Percentiles rank a stretch among this genome's conserved stretches.
These are phyloP conservation scores for Sprattus sprattus DNA, from an alignment of 2,113 vertebrate species.

Conservation along the genomic window DNA sequence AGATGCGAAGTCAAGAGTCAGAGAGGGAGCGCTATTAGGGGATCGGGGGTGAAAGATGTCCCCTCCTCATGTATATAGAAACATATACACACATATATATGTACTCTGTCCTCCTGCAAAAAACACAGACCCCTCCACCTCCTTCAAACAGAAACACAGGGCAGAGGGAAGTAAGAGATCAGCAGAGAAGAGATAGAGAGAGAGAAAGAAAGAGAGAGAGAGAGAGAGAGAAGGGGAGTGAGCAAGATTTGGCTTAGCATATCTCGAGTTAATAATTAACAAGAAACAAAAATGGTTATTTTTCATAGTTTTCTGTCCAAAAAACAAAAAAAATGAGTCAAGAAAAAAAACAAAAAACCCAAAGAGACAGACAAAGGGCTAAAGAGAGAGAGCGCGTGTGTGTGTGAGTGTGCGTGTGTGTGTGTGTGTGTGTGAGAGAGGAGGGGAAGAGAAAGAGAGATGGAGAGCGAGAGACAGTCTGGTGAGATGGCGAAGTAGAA, in stretches of 20 bases:
- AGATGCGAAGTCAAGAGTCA: slow-evolving; percentile 13
- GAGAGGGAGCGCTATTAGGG: slow-evolving; percentile 33
- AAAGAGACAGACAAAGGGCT: slow-evolving; percentile 36
- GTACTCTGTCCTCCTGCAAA: slow-evolving; percentile 55
- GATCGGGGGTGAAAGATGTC: slow-evolving; percentile 56
- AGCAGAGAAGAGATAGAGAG: slow-evolving; percentile 28
- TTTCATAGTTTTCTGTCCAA: slow-evolving; percentile 37
- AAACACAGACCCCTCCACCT: slow-evolving; percentile 33
- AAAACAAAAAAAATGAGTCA: slow-evolving; percentile 30
- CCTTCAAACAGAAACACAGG: slow-evolving; percentile 44
- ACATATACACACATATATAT: slow-evolving; percentile 34
- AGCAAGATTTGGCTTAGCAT: slow-evolving; percentile 54
- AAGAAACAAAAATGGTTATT: slow-evolving; percentile 46
- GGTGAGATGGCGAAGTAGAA: slow-evolving; percentile 52
- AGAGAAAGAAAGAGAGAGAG: slow-evolving; percentile 32
- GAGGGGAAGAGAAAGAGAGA: slow-evolving; percentile 19
- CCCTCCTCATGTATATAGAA: slow-evolving; percentile 37
- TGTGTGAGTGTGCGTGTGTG: too few relatives aligned
- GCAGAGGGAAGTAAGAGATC: slow-evolving; percentile 22
- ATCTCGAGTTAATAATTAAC: slow-evolving; percentile 47
- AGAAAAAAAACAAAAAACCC: slow-evolving; percentile 13
- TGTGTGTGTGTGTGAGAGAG: slow-evolving; percentile 1
- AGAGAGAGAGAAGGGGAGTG: slow-evolving; percentile 36
- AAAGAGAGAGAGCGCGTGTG: slow-evolving; percentile 41
- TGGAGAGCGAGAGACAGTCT: slow-evolving; percentile 38